A percentile compares a stretch with the other conserved stretches of the same genome.
phyloP scores from a whole-genome alignment of 2,888 invertebrate species.

The Chironomus tentans region DNA sequence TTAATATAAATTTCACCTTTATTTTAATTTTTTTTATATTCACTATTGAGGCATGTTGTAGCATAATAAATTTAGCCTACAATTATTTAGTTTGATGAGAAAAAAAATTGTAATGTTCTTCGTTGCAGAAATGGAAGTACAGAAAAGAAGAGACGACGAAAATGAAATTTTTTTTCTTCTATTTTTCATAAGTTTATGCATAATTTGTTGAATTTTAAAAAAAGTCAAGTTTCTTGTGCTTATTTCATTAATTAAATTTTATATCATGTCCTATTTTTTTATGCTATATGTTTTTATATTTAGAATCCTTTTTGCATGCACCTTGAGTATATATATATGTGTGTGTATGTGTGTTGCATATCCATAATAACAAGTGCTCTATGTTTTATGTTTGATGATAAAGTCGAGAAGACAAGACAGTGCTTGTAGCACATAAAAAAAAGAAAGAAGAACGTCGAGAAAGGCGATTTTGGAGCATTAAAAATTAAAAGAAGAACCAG shows the following conservation, averaged over 20 bases:
- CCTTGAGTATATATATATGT: not conserved
- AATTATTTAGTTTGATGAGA: not conserved
- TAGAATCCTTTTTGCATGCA: not conserved
- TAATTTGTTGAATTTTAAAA: not conserved
- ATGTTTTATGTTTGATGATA: no score
- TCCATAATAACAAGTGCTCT: no score
- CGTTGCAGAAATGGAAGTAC: not conserved
- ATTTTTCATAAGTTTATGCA: not conserved
- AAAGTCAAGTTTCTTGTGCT: not conserved
- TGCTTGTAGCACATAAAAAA: no score
- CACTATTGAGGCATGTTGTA: not conserved
- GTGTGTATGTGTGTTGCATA: not conserved
- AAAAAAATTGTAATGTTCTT: not conserved
- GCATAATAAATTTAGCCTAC: conserved; percentile 1
- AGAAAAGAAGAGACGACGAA: not conserved
- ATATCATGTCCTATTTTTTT: not conserved
- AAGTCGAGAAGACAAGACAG: no score
- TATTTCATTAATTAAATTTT: not conserved
- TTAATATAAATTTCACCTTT: not conserved
- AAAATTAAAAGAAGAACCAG: not conserved
- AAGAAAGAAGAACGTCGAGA: not conserved
- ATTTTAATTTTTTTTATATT: not conserved
- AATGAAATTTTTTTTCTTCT: not conserved
- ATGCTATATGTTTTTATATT: not conserved
- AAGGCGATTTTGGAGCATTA: not conserved